A percentile compares a stretch with the other conserved stretches of the same genome.
phyloP scores from a whole-genome alignment of 2,888 invertebrate genomes.

The Drosophila recens region DNA sequence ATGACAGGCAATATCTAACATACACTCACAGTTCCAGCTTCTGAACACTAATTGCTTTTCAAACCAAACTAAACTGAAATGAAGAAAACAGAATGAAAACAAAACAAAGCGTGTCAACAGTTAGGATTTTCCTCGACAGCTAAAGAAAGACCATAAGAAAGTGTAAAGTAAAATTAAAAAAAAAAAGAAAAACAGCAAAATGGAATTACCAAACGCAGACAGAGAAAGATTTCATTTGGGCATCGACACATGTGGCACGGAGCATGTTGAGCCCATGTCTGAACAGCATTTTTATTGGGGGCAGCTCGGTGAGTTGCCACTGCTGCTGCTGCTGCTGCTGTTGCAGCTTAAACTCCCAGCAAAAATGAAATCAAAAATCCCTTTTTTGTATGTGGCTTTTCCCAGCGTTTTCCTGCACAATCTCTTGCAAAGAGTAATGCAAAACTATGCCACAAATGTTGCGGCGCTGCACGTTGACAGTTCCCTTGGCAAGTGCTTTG shows the following conservation, averaged over 20 bases:
- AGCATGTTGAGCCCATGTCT: constrained; percentile 45
- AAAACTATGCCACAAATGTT: constrained; percentile 53
- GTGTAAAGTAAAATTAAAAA: constrained; percentile 33
- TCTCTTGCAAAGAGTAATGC: constrained; percentile 36
- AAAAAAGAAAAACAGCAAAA: constrained; percentile 22
- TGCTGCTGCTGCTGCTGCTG: no score
- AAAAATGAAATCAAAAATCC: constrained; percentile 52
- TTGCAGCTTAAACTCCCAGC: constrained; percentile 6
- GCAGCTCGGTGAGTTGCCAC: constrained; percentile 11
- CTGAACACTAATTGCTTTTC: constrained; percentile 68
- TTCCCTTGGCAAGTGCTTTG: constrained; percentile 18
- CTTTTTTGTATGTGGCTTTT: constrained; percentile 31
- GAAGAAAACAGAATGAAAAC: neutral
- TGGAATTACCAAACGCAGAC: constrained; percentile 9
- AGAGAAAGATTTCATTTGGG: constrained; percentile 45
- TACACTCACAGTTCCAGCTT: constrained; percentile 21
- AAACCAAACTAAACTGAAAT: constrained; percentile 33
- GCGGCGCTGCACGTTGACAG: constrained; percentile 43
- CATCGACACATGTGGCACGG: constrained; percentile 60
- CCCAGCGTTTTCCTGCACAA: constrained; percentile 19
- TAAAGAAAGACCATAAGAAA: constrained; percentile 31
- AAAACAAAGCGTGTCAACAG: constrained; percentile 43
- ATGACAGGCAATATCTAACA: constrained; percentile 49
- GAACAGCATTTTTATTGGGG: constrained; percentile 49
- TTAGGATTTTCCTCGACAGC: constrained; percentile 42